Evolutionary conservation across 2,888 invertebrate genomes (phyloP), one percentile per base, ranked within the genome.

Genomic region (Thera britannica): DNA sequence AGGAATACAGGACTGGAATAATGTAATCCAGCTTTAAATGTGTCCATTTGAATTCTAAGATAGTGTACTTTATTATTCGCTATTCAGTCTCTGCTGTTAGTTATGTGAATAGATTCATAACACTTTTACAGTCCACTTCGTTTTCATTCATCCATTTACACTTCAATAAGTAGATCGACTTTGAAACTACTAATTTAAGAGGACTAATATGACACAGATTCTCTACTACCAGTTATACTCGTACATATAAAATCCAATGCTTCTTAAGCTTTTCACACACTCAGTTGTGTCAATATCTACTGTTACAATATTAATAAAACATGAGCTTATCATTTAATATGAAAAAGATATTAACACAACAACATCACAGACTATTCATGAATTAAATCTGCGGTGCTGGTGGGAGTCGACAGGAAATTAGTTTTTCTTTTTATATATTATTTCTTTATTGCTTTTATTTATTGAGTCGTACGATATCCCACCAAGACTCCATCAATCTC

Each of bases 251-350:
- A 72, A 70, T 80, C 82, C 75, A 76, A 78, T 71, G 87, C 88
- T 88, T 88, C 71, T 90, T 90, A 85, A 77, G 90, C 90, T 90
- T 90, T 74, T 87, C 85, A 86, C 70, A 71, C 67, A 66, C 62
- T 68, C 44, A 9, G 72, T 75, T 73, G 70, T 70, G 67, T 64
- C 66, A 68, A 73, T 73, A 70, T 68, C 67, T 41, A 5, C 6
- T 63, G 34, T 62, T 34, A 7, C 6, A 57, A 51, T 8, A n/a
- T n/a, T 44, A 35, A 4, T 34, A n/a, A 62, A 41, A 12, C 1
- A 52, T 8, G 34, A 51, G 2, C 2, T 7, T 52, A 12, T 7
- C 51, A 34, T 9, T 46, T 7, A 9, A 46, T 46, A 46, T 46
- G 6, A 46, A 5, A 34, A 64, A 57, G 51, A 62, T 71, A 76